Evolutionary conservation across 2,888 invertebrate species (phyloP).

Genomic region (Heliconius ethilla): DNA sequence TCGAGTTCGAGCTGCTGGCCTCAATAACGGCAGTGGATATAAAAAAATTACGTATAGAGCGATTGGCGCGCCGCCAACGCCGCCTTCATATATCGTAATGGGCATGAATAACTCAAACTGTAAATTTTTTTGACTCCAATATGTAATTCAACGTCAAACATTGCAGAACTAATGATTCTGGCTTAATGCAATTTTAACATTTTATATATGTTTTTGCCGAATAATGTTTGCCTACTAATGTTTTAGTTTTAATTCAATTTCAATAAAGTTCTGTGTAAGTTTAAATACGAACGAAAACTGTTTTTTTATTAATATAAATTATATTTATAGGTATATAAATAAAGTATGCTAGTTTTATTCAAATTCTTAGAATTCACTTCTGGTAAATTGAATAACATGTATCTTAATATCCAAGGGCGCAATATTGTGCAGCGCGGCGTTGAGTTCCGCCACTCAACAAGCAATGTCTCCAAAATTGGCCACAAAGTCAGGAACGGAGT

Average conservation of each 20-base stretch:
- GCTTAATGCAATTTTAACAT: neutral
- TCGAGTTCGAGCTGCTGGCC: slow-evolving; percentile 43
- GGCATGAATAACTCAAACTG: slow-evolving; percentile 38
- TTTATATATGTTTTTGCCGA: neutral
- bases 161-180: neutral
- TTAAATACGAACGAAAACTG: neutral
- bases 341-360: neutral
- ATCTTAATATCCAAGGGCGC: too few relatives aligned
- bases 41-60: slow-evolving; percentile 49
- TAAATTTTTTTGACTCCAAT: slow-evolving; percentile 39
- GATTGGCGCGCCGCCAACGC: slow-evolving; percentile 44
- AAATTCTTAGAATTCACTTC: neutral
- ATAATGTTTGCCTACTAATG: neutral
- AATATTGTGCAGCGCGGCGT: too few relatives aligned
- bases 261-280: neutral
- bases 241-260: neutral
- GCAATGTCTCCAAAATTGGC: too few relatives aligned
- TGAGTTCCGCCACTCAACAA: too few relatives aligned
- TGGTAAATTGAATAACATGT: too few relatives aligned
- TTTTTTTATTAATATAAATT: neutral
- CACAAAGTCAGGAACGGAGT: too few relatives aligned
- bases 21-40: slow-evolving; percentile 38
- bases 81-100: slow-evolving; percentile 39
- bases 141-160: slow-evolving; percentile 19
- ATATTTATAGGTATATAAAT: neutral